Percentiles rank a stretch among this genome's conserved stretches.
Evolutionary conservation across 1,140 invertebrate species (phyloP).

Genomic region (Ylistrum balloti): DNA sequence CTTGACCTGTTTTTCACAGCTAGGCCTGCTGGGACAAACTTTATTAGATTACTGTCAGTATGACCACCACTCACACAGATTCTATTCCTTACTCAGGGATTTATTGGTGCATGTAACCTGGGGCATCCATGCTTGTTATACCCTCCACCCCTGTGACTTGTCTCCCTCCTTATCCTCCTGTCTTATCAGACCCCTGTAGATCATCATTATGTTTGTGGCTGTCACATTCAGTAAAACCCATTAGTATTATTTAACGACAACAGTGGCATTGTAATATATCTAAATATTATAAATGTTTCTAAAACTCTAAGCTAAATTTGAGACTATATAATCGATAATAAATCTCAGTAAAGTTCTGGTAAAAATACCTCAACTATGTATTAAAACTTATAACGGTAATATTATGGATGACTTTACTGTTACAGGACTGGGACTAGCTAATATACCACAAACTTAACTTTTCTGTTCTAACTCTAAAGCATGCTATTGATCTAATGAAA

Average conservation of each 20-base stretch:
- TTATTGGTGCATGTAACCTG: not conserved
- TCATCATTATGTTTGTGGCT: not conserved
- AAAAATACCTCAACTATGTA: not conserved
- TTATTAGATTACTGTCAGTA: conserved; percentile 31
- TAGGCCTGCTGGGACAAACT: not conserved
- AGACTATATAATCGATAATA: not conserved
- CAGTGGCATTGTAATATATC: not conserved
- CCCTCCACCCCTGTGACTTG: not conserved
- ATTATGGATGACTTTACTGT: too few relatives aligned
- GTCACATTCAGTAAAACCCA: not conserved
- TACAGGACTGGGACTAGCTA: not conserved
- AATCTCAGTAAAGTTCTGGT: not conserved
- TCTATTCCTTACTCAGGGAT: not conserved
- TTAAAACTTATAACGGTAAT: too few relatives aligned
- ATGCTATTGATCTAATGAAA: not conserved
- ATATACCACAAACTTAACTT: not conserved
- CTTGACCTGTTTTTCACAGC: conserved; percentile 4
- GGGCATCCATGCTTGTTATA: not conserved
- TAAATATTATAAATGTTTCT: not conserved
- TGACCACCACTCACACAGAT: not conserved
- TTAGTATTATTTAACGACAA: too few relatives aligned
- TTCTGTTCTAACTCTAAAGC: not conserved
- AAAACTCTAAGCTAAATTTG: not conserved
- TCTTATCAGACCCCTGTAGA: not conserved
- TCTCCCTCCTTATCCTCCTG: not conserved